Evolutionary conservation across 2,797 vertebrate genomes (phyloP), one percentile per base, ranked within the genome.

Genomic region (Anguilla obscura): DNA sequence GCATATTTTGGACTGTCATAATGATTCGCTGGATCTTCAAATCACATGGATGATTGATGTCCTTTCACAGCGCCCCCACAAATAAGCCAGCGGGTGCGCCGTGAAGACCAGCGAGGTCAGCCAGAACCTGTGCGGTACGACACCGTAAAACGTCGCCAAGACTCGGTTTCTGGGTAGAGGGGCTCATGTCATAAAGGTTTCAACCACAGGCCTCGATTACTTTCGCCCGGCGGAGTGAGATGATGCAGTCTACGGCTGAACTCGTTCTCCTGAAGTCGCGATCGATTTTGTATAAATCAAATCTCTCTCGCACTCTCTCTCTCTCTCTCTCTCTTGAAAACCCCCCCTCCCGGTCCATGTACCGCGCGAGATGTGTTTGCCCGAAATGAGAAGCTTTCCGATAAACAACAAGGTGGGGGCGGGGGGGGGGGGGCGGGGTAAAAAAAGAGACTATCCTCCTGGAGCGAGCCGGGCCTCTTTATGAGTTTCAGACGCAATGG

Each of bases 211-310:
- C 80, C 24, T 18, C 30, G 16, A 54, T 82, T 48, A 21, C 5
- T 52, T 4, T 40, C 48, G 18, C 56, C 85, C 24, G 36, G 8
- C 24, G 36, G 2, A n/a, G 7, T 40, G 56, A 85, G 58, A 36
- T 24, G 14, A 14, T 36, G n/a, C 21, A 83, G 14, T 54, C n/a
- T 1, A n/a, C 12, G 33, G 80, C 18, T 54, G 60, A 84, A 36
- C 58, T 18, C 80, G 84, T 69, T 88, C 58, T 30, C 24, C 7
- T 80, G 24, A 66, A 63, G 60, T 85, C 83, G 50, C 18, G 85
- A 40, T 33, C 16, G 48, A 52, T 56, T 56, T 88, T 84, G 40
- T 8, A 74, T 88, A 74, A 54, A 56, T n/a, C 48, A 71, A 66
- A 63, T 50, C 82, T 56, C 18, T 56, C 24, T 45, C 27, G 66